Evolutionary conservation across 1,140 invertebrate genomes (phyloP).

Genomic region (Diplogasteroides magnus): DNA sequence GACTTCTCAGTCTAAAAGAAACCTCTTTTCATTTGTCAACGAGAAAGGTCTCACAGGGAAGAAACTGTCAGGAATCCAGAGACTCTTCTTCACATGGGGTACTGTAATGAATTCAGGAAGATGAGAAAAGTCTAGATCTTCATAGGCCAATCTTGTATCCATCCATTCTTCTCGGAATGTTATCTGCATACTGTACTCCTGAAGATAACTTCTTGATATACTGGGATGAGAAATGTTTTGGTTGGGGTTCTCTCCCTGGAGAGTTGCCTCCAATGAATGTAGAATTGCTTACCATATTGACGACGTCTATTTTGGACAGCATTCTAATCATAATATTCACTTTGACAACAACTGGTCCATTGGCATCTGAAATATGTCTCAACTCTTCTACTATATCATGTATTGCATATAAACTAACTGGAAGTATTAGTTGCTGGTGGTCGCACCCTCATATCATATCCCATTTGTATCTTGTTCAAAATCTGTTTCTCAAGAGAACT

Average conservation of each 20-base stretch:
- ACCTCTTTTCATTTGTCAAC: not conserved
- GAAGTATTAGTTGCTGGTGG: conserved; percentile 29
- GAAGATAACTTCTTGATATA: conserved; percentile 10
- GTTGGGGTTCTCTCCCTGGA: too few relatives aligned
- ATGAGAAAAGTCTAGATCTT: conserved; percentile 20
- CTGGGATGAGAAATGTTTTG: conserved; percentile 7
- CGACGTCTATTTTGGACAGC: conserved; percentile 37
- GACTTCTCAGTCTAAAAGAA: conserved; percentile 34
- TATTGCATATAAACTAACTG: conserved; percentile 14
- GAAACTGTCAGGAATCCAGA: conserved; percentile 39
- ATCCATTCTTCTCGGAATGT: conserved; percentile 37
- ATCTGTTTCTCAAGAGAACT: conserved; percentile 31
- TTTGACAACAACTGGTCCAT: conserved; percentile 29
- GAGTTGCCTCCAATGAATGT: not conserved
- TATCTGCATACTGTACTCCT: conserved; percentile 37
- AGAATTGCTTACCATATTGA: conserved; percentile 30
- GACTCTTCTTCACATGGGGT: conserved; percentile 33
- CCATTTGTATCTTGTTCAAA: conserved; percentile 26
- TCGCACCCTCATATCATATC: conserved; percentile 33
- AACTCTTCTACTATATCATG: conserved; percentile 1
- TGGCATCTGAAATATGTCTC: conserved; percentile 14
- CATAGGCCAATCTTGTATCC: conserved; percentile 31
- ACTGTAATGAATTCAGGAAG: conserved; percentile 32
- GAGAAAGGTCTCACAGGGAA: conserved; percentile 22
- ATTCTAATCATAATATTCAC: conserved; percentile 40